Evolutionary conservation across 2,797 vertebrate species (phyloP).

Genomic region (Enteromius trimaculatus): DNA sequence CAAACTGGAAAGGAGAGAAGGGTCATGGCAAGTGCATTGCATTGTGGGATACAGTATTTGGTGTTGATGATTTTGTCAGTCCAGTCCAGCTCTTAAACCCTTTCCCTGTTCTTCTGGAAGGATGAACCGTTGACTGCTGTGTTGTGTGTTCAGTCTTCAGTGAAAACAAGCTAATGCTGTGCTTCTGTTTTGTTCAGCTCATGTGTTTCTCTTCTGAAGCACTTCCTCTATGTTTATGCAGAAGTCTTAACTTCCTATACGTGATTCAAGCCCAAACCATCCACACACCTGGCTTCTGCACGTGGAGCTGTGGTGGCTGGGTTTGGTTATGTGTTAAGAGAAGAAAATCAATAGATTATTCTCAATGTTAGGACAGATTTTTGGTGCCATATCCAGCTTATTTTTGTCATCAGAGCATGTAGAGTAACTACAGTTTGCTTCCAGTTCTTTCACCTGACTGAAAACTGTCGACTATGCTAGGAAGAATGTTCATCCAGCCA

Average conservation of each 20-base stretch:
- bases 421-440: too few relatives aligned
- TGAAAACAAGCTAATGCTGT: background rate
- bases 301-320: background rate
- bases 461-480: too few relatives aligned
- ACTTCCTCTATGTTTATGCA: slow-evolving; percentile 11
- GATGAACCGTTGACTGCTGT: background rate
- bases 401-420: too few relatives aligned
- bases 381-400: too few relatives aligned
- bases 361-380: background rate
- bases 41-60: background rate
- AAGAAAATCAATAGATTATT: background rate
- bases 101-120: background rate
- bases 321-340: background rate
- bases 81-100: background rate
- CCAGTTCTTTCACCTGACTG: too few relatives aligned
- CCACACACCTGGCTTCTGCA: background rate
- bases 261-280: background rate
- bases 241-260: background rate
- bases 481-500: too few relatives aligned
- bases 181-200: background rate
- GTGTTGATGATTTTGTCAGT: background rate
- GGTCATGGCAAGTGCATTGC: background rate
- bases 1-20: background rate
- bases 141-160: background rate
- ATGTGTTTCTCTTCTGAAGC: background rate